A percentile compares a stretch with the other conserved stretches of the same genome.
These are phyloP conservation scores for Sitta europaea DNA, from an alignment of 2,113 vertebrate species.

Conservation along the genomic window DNA sequence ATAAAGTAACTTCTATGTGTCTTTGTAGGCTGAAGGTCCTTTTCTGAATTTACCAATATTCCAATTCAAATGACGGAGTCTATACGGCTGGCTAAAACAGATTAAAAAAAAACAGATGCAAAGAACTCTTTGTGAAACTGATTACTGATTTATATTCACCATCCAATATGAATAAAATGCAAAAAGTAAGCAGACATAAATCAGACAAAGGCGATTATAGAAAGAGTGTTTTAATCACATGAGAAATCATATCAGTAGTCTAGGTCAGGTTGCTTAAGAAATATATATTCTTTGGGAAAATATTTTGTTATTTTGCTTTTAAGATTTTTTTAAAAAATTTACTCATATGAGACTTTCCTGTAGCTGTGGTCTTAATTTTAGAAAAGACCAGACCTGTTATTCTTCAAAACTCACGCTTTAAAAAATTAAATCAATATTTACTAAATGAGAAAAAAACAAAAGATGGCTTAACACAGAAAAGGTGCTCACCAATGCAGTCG, in stretches of 20 bases:
- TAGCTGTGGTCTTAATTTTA: background rate
- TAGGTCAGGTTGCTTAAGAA: background rate
- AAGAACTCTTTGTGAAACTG: background rate
- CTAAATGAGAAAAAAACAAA: background rate
- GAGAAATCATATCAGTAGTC: background rate
- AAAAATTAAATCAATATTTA: background rate
- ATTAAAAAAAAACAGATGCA: background rate
- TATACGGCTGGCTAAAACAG: background rate
- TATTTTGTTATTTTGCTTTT: background rate
- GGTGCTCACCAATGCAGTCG: conserved; percentile 82
- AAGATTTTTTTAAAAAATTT: background rate
- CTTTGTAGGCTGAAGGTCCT: background rate
- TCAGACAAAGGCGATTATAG: background rate
- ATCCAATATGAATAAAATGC: background rate
- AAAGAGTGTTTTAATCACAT: background rate
- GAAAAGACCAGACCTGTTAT: background rate
- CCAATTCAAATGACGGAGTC: background rate
- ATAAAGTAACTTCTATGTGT: background rate
- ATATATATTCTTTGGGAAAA: background rate
- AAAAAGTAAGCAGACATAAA: background rate
- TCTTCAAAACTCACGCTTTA: background rate
- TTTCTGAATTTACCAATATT: background rate
- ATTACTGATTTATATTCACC: background rate
- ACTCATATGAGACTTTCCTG: background rate
- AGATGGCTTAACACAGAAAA: background rate